These are phyloP conservation scores for Lepisosteus osseus DNA, from an alignment of 2,113 vertebrate species.

Conservation along the genomic window DNA sequence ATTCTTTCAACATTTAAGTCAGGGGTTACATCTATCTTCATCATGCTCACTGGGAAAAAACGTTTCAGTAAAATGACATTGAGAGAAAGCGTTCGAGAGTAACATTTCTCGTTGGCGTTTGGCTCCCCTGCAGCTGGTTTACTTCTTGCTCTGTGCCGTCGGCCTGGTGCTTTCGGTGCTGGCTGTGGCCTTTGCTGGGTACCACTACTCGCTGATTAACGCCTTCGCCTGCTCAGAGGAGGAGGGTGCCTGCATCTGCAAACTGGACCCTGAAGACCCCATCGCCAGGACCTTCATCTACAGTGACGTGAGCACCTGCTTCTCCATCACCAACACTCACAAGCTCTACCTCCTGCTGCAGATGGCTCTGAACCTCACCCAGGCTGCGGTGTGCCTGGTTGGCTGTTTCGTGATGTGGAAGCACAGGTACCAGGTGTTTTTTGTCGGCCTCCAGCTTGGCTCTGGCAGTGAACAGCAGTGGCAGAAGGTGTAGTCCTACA, in stretches of 20 bases:
- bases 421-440: conserved; percentile 93
- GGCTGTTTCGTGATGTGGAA: conserved; percentile 94
- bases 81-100: no score
- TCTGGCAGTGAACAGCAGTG: conserved; percentile 52
- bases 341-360: conserved; percentile 81
- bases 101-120: no score
- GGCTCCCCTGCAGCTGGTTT: conserved; percentile 69
- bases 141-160: conserved; percentile 83
- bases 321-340: conserved; percentile 67
- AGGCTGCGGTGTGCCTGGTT: conserved; percentile 74
- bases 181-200: conserved; percentile 78
- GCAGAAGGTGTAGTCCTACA: conserved; percentile 67
- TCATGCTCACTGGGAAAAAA: no score
- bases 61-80: no score
- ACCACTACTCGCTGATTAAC: conserved; percentile 74
- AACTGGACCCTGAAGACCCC: conserved; percentile 68
- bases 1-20: no score
- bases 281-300: conserved; percentile 83
- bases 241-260: conserved; percentile 70
- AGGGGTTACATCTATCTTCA: no score
- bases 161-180: conserved; percentile 77
- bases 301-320: conserved; percentile 67
- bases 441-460: conserved; percentile 70
- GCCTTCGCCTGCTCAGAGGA: conserved; percentile 62
- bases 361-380: conserved; percentile 78